phyloP scores from a whole-genome alignment of 2,113 vertebrate species.

The Rutilus rutilus region DNA sequence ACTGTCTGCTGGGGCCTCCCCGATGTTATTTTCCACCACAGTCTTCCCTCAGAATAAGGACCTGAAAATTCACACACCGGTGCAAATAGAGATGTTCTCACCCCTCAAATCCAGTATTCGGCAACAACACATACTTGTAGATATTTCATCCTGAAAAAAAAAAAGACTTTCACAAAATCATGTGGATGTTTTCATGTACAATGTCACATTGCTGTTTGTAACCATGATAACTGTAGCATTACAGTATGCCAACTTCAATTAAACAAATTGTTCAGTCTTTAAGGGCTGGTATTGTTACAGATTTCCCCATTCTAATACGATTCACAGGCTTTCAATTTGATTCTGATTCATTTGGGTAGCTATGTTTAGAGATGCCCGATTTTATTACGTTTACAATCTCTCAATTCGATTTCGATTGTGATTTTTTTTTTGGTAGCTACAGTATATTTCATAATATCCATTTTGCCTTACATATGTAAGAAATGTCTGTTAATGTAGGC shows the following conservation, averaged over 20 bases:
- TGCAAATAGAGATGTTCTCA: constrained; percentile 10
- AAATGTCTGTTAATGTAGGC: too few species aligned
- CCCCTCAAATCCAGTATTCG: background rate
- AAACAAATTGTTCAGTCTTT: background rate
- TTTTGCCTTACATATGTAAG: background rate
- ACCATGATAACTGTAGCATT: background rate
- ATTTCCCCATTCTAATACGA: background rate
- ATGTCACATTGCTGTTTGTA: background rate
- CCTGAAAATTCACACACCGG: background rate
- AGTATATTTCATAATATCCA: too few species aligned
- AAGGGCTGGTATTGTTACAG: background rate
- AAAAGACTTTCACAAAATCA: background rate
- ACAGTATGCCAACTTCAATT: background rate
- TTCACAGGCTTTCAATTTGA: background rate
- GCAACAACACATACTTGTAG: background rate
- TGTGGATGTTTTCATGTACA: background rate
- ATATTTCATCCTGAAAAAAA: background rate
- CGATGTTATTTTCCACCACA: constrained; percentile 6
- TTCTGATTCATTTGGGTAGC: background rate
- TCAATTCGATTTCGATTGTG: background rate
- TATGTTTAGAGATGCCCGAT: background rate
- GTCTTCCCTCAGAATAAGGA: background rate
- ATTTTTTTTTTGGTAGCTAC: background rate
- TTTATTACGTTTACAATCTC: too few species aligned
- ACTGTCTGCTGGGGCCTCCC: background rate